Evolutionary conservation across 2,113 vertebrate genomes (phyloP).

Genomic region (Brachypodius melanocephalos): DNA sequence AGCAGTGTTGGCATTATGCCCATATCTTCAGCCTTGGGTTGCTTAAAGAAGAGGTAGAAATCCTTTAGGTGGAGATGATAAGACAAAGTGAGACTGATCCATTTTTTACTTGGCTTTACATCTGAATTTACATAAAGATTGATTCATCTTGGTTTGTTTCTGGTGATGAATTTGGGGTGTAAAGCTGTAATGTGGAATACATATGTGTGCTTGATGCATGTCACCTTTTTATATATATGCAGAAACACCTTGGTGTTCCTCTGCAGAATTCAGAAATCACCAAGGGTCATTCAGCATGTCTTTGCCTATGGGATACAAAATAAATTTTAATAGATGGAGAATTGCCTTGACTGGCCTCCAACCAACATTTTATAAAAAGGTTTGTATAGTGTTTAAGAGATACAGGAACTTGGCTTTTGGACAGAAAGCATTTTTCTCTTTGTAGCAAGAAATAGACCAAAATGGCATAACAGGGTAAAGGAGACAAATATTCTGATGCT

Average conservation of each 20-base stretch:
- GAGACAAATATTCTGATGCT: background rate
- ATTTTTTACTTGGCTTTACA: background rate
- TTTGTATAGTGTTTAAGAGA: background rate
- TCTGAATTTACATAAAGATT: background rate
- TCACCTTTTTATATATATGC: background rate
- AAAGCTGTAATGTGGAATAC: background rate
- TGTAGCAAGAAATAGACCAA: background rate
- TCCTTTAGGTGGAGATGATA: background rate
- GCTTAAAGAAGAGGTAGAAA: background rate
- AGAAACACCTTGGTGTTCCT: background rate
- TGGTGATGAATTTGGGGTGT: background rate
- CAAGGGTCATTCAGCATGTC: background rate
- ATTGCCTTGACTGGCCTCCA: background rate
- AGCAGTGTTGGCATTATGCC: conserved; percentile 38
- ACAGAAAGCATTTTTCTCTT: background rate
- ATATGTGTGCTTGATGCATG: background rate
- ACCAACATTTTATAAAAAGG: background rate
- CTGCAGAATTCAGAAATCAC: background rate
- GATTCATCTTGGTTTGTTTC: background rate
- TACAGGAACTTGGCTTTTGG: background rate
- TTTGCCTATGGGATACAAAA: background rate
- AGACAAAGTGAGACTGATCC: background rate
- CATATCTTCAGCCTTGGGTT: background rate
- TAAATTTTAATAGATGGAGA: background rate
- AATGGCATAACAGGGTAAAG: background rate